Percentiles rank a stretch among this genome's conserved stretches.
phyloP scores from a whole-genome alignment of 2,113 vertebrate species.

The Scomber japonicus region DNA sequence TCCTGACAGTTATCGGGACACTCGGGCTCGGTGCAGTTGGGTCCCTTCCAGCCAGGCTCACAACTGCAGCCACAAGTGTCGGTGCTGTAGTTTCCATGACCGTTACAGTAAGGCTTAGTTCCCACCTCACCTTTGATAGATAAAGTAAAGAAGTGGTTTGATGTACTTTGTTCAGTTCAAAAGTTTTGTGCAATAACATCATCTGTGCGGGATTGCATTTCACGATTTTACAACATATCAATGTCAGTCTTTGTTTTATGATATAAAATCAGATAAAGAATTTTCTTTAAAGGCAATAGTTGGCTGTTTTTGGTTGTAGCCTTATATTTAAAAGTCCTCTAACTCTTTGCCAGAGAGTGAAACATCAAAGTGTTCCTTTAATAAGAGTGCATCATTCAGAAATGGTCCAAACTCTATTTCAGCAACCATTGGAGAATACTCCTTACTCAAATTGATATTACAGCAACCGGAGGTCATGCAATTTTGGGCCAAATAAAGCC shows the following conservation, averaged over 20 bases:
- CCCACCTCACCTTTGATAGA: constrained; percentile 87
- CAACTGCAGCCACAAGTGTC: constrained; percentile 88
- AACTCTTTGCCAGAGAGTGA: background rate
- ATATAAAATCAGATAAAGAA: too few species aligned
- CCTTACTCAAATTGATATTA: constrained; percentile 15
- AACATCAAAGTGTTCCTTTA: constrained; percentile 8
- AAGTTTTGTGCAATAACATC: background rate
- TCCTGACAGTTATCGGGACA: constrained; percentile 89
- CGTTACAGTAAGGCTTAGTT: constrained; percentile 89
- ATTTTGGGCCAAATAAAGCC: constrained; percentile 20
- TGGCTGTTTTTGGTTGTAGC: too few species aligned
- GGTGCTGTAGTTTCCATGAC: constrained; percentile 92
- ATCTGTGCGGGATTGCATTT: too few species aligned
- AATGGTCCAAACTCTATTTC: constrained; percentile 1
- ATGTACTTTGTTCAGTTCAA: background rate
- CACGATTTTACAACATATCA: too few species aligned
- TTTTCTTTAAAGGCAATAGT: too few species aligned
- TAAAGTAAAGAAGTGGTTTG: background rate
- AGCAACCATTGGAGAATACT: background rate
- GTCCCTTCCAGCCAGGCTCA: constrained; percentile 85
- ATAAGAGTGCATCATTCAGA: background rate
- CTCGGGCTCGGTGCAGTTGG: constrained; percentile 88
- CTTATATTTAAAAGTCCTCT: background rate
- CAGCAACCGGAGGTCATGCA: background rate
- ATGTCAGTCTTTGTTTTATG: too few species aligned